Evolutionary conservation across 2,797 vertebrate genomes (phyloP), one percentile per base, ranked within the genome.

Genomic region (Cheirogaleus major): DNA sequence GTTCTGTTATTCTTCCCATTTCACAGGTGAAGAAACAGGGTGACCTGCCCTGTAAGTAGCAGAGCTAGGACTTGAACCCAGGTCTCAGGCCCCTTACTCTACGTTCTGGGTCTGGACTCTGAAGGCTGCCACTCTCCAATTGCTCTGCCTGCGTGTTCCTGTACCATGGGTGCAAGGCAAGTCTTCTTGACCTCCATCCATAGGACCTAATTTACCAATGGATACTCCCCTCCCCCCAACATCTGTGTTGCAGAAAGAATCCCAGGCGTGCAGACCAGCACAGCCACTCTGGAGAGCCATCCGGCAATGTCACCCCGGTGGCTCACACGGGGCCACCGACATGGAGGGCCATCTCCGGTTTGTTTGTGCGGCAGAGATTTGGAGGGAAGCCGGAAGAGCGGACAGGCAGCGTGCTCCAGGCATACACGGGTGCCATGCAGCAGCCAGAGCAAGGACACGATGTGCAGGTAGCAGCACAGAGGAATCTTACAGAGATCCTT

Each of bases 341-440:
- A 1, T 7, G 50, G 59, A 30, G 4, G 23, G 32, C 65, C 41
- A 41, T 43, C 67, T 1, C 32, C 32, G 15, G n/a, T 35, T 22
- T 2, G 13, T 50, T 10, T 23, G 27, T 27, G 18, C 8, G 27
- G n/a, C 11, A 72, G 90, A 88, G 57, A n/a, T 18, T 38, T 45
- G 52, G 20, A 65, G n/a, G 50, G 82, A 45, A 35, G 4, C 45
- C 7, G 72, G 38, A 17, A 25, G 11, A 35, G 15, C 1, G 4
- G 45, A 69, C 5, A 20, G 57, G 72, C 23, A 25, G n/a, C 1
- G 20, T 38, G 45, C 27, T n/a, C 57, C 0, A 30, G 18, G 78
- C 4, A 5, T 3, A 27, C n/a, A 7, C 0, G 7, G 41, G 41
- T 30, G 12, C 59, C 8, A 30, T 0, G 1, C 38, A 20, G 43